phyloP scores from a whole-genome alignment of 2,113 vertebrate genomes.

The Scolopax mira region DNA sequence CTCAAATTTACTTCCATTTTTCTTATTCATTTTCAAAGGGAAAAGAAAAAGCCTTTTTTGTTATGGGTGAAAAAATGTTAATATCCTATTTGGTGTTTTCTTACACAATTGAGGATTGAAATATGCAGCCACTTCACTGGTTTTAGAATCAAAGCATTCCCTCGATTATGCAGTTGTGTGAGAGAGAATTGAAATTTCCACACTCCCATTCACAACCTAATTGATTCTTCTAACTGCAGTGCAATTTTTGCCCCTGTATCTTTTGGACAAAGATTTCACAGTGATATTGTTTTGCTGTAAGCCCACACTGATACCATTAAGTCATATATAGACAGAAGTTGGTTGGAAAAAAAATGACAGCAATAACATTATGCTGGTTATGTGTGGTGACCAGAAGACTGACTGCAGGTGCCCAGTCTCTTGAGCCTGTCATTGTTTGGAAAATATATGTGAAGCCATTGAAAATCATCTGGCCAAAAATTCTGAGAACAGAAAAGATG shows the following conservation, averaged over 20 bases:
- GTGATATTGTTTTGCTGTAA: slow-evolving; percentile 41
- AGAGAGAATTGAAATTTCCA: slow-evolving; percentile 73
- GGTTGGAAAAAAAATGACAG: neutral
- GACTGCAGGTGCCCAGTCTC: neutral
- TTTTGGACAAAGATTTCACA: slow-evolving; percentile 50
- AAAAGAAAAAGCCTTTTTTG: slow-evolving; percentile 20
- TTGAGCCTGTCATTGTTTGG: neutral
- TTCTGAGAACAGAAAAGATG: neutral
- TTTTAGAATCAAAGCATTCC: slow-evolving; percentile 67
- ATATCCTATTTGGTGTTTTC: slow-evolving; percentile 62
- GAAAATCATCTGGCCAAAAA: neutral
- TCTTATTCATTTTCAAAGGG: slow-evolving; percentile 51
- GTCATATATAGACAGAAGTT: neutral
- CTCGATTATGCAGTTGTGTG: slow-evolving; percentile 50
- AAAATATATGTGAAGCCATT: neutral
- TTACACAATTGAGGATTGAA: slow-evolving; percentile 68
- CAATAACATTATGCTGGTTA: neutral
- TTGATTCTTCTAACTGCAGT: slow-evolving; percentile 74
- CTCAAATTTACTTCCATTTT: slow-evolving; percentile 27
- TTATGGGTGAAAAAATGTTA: slow-evolving; percentile 24
- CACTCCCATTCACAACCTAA: slow-evolving; percentile 66
- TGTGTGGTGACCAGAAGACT: neutral
- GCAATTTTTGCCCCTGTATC: slow-evolving; percentile 58
- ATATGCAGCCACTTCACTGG: slow-evolving; percentile 65
- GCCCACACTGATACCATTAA: neutral